These are phyloP conservation scores for Lytechinus pictus DNA, from an alignment of 35 echinoderm and acorn worm genomes.

Conservation along the genomic window DNA sequence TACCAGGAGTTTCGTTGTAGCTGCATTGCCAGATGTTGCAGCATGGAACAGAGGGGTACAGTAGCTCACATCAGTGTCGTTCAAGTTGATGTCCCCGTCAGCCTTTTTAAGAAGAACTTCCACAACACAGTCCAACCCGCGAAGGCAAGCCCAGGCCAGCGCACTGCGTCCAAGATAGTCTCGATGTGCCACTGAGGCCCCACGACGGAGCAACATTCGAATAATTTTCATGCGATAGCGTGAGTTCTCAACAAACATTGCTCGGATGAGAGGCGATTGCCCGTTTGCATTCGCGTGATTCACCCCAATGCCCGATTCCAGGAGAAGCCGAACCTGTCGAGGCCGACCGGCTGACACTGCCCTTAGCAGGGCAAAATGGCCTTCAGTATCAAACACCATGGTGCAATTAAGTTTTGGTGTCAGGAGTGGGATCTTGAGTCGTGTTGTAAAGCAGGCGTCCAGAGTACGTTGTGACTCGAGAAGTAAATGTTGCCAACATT, in stretches of 20 bases:
- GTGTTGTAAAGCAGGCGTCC: not conserved
- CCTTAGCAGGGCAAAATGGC: slow-evolving; percentile 59
- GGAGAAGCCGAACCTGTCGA: slow-evolving; percentile 75
- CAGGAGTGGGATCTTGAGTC: not conserved
- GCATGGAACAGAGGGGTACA: slow-evolving; percentile 83
- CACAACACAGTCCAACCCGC: slow-evolving; percentile 64
- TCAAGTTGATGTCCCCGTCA: slow-evolving; percentile 77
- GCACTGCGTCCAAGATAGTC: slow-evolving; percentile 70
- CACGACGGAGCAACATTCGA: slow-evolving; percentile 60
- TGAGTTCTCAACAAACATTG: slow-evolving; percentile 80
- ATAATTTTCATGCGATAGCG: slow-evolving; percentile 64
- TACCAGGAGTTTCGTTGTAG: slow-evolving; percentile 71
- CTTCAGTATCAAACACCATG: not conserved
- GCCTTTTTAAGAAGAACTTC: slow-evolving; percentile 48
- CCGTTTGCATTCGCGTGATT: slow-evolving; percentile 69
- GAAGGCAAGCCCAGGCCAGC: slow-evolving; percentile 74
- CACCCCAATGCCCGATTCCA: slow-evolving; percentile 67
- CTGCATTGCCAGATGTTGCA: slow-evolving; percentile 78
- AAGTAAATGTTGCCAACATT: not conserved
- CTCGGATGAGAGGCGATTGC: slow-evolving; percentile 75
- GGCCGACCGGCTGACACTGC: slow-evolving; percentile 74
- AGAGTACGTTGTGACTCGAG: not conserved
- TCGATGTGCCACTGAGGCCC: slow-evolving; percentile 54
- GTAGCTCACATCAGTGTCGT: slow-evolving; percentile 71
- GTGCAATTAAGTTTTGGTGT: not conserved